These are phyloP conservation scores for Malurus alboscapulatus DNA, from an alignment of 2,113 vertebrate genomes.

Conservation along the genomic window DNA sequence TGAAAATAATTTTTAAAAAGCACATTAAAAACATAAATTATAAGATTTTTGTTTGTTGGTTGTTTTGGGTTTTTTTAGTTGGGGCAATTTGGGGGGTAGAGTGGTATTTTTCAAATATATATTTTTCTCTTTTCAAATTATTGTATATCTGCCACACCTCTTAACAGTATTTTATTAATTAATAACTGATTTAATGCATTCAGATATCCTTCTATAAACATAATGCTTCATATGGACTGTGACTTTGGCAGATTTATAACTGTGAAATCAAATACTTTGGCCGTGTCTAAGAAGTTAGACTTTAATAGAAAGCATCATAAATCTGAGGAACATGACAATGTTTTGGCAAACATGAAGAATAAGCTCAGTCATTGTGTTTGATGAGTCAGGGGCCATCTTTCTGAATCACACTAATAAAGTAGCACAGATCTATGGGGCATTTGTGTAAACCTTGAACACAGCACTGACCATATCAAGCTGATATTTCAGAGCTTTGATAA, in stretches of 20 bases:
- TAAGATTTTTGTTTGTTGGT: not conserved
- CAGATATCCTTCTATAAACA: not conserved
- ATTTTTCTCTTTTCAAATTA: not conserved
- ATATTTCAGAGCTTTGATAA: not conserved
- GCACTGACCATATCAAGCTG: not conserved
- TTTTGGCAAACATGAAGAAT: not conserved
- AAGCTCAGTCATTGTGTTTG: not conserved
- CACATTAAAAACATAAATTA: not conserved
- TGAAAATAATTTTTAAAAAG: not conserved
- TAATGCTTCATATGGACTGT: not conserved
- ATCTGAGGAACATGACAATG: not conserved
- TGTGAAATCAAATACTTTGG: not conserved
- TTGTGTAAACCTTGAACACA: not conserved
- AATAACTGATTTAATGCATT: not conserved
- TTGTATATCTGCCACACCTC: not conserved
- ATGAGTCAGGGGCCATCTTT: not conserved
- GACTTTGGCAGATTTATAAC: not conserved
- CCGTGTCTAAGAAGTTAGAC: not conserved
- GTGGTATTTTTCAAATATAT: not conserved
- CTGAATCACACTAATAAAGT: not conserved
- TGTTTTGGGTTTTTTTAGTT: not conserved
- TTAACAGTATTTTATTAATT: not conserved
- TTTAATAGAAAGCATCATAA: not conserved
- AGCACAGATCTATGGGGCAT: not conserved
- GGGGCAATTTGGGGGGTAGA: accelerated